Evolutionary conservation across 2,888 invertebrate genomes (phyloP).

Genomic region (Thyatira batis): DNA sequence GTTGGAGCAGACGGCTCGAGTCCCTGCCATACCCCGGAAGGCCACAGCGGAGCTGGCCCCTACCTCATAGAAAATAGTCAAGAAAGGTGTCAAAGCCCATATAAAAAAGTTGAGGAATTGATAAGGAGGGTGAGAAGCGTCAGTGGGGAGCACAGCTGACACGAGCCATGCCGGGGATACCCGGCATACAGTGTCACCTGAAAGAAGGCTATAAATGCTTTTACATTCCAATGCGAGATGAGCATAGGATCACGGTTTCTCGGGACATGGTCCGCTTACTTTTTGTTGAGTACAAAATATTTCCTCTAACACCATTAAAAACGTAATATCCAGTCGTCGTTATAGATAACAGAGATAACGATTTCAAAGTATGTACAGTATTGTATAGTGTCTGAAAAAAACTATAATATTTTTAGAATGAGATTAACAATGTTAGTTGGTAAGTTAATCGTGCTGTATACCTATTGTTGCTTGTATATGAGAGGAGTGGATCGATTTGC

Average conservation of each 20-base stretch:
- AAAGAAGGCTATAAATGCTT: conserved; percentile 41
- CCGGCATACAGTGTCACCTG: conserved; percentile 63
- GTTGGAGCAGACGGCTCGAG: conserved; percentile 58
- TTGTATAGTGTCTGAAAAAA: not conserved
- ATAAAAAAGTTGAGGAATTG: conserved; percentile 69
- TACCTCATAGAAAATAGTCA: conserved; percentile 66
- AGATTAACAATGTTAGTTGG: conserved; percentile 16
- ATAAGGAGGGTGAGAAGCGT: conserved; percentile 70
- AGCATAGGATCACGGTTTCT: conserved; percentile 4
- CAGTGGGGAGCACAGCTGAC: conserved; percentile 75
- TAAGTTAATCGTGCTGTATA: conserved; percentile 27
- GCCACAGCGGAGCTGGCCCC: conserved; percentile 60
- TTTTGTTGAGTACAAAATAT: not conserved
- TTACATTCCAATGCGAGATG: conserved; percentile 10
- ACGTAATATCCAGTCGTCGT: not conserved
- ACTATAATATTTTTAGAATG: conserved; percentile 27
- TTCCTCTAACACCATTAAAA: not conserved
- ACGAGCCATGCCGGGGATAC: conserved; percentile 65
- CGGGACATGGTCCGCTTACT: not conserved
- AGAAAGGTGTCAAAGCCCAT: conserved; percentile 69
- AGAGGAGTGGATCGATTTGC: conserved; percentile 33
- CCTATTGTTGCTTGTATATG: conserved; percentile 38
- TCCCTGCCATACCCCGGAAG: conserved; percentile 67
- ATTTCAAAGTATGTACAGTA: not conserved
- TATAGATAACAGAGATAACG: not conserved